Evolutionary conservation across 2,797 vertebrate genomes (phyloP).

Genomic region (Bufotes viridis): DNA sequence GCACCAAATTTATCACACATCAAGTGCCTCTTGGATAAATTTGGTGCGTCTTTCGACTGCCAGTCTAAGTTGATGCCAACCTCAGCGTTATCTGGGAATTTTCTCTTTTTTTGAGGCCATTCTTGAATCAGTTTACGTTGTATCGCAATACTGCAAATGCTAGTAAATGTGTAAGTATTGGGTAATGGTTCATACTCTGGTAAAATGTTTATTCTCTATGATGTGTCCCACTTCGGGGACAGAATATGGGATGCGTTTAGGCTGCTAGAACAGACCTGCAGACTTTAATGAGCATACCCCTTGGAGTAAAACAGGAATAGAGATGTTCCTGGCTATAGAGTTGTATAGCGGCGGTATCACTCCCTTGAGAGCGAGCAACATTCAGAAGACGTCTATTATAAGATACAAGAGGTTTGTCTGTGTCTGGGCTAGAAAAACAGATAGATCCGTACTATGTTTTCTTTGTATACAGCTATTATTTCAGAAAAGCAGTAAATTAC

Average conservation of each 20-base stretch:
- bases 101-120: background rate
- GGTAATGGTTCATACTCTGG: background rate
- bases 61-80: too few species aligned
- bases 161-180: background rate
- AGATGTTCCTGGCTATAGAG: background rate
- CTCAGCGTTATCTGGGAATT: background rate
- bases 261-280: slow-evolving; percentile 6
- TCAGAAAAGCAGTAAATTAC: background rate
- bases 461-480: slow-evolving; percentile 1
- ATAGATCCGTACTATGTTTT: background rate
- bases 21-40: too few species aligned
- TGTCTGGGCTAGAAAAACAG: background rate
- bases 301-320: slow-evolving; percentile 10
- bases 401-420: slow-evolving; percentile 1
- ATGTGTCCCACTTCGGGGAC: background rate
- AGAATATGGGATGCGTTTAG: background rate
- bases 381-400: slow-evolving; percentile 17
- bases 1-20: too few species aligned
- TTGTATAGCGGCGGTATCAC: background rate
- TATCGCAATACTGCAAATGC: background rate
- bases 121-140: background rate
- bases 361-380: background rate
- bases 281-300: slow-evolving; percentile 7
- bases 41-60: too few species aligned
- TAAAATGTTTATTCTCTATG: background rate